These are phyloP conservation scores for Caretta caretta DNA, from an alignment of 2,113 vertebrate species.

Conservation along the genomic window DNA sequence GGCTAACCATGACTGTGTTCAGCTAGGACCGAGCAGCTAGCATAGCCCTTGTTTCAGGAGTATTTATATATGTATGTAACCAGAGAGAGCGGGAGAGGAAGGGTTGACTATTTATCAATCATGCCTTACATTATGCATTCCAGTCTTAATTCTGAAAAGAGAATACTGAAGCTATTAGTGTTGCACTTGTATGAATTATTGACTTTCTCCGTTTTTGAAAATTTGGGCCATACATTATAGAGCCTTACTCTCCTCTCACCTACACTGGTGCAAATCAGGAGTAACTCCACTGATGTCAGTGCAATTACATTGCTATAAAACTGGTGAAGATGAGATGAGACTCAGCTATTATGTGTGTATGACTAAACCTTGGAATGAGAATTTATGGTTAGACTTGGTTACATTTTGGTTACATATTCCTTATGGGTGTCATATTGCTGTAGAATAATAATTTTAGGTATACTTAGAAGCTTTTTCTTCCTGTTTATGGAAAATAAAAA, in stretches of 20 bases:
- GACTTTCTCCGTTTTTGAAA: no score
- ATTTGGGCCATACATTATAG: no score
- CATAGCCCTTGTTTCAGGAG: neutral
- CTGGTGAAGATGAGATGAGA: neutral
- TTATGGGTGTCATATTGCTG: neutral
- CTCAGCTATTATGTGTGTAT: neutral
- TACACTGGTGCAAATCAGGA: no score
- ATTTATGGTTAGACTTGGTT: neutral
- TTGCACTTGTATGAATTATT: neutral
- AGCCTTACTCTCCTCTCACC: no score
- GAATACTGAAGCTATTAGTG: neutral
- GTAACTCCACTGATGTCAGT: no score
- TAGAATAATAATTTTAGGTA: neutral
- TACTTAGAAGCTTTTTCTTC: neutral
- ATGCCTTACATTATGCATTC: neutral
- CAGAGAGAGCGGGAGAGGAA: neutral
- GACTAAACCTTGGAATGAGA: neutral
- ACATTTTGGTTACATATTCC: neutral
- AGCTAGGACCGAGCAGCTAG: neutral
- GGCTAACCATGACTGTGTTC: fast-evolving
- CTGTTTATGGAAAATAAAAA: neutral
- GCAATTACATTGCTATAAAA: neutral
- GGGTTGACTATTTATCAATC: neutral
- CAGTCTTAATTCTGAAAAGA: neutral
- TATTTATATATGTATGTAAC: neutral